phyloP scores from a whole-genome alignment of 2,888 invertebrate genomes.

The Bugulina stolonifera region DNA sequence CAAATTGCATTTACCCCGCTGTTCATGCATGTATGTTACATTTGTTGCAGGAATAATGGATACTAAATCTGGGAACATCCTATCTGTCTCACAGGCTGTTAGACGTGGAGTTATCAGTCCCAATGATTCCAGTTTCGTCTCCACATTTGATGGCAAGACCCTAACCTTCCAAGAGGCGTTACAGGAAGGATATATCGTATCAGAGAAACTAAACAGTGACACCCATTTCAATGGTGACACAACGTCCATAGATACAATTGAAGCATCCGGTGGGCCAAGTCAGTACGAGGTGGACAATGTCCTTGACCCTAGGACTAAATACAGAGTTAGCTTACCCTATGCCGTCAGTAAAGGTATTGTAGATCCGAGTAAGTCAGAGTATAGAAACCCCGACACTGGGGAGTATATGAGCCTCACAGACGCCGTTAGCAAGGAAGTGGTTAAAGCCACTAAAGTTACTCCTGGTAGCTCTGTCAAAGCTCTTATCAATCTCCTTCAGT shows the following conservation, averaged over 20 bases:
- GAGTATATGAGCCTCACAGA: slow-evolving; percentile 13
- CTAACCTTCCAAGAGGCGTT: slow-evolving; percentile 5
- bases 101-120: slow-evolving; percentile 15
- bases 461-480: slow-evolving; percentile 9
- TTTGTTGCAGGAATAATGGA: slow-evolving; percentile 10
- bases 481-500: slow-evolving; percentile 13
- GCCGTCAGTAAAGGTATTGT: slow-evolving; percentile 22
- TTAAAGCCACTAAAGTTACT: slow-evolving; percentile 1
- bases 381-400: slow-evolving; percentile 22
- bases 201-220: background rate
- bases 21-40: background rate
- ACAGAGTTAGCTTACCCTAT: slow-evolving; percentile 17
- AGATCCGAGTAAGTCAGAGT: slow-evolving; percentile 18
- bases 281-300: slow-evolving; percentile 18
- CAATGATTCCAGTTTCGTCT: slow-evolving; percentile 14
- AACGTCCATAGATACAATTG: background rate
- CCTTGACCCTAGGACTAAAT: slow-evolving; percentile 26
- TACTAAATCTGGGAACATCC: background rate
- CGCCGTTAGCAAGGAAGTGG: slow-evolving; percentile 7
- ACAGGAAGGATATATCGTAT: slow-evolving; percentile 1
- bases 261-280: slow-evolving; percentile 21
- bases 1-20: too few relatives aligned
- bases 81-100: slow-evolving; percentile 3
- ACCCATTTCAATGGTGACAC: slow-evolving; percentile 7
- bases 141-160: background rate